These are phyloP conservation scores for Chionomys nivalis DNA, from an alignment of 2,113 vertebrate species.

Conservation along the genomic window DNA sequence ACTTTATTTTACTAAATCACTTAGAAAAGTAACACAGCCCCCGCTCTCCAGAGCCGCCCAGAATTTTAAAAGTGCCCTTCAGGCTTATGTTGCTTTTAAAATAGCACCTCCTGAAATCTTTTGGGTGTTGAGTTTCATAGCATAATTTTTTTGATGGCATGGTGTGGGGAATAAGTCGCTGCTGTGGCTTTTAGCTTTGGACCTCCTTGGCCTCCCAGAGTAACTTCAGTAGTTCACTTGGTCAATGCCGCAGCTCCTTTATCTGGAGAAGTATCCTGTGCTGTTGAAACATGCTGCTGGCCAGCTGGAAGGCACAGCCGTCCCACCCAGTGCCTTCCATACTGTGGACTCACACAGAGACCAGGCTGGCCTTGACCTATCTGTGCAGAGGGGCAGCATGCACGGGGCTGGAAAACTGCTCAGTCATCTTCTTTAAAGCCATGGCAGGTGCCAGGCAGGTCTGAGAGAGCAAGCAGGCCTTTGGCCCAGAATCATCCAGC, in stretches of 20 bases:
- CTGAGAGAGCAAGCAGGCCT: not conserved
- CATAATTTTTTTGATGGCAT: not conserved
- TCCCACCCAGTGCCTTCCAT: not conserved
- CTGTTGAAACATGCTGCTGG: not conserved
- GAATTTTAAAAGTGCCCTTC: constrained; percentile 27
- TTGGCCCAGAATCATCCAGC: not conserved
- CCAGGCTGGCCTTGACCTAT: not conserved
- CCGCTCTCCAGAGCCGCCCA: not conserved
- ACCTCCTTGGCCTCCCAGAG: not conserved
- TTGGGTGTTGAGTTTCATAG: constrained; percentile 8
- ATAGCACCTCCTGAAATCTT: not conserved
- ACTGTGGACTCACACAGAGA: not conserved
- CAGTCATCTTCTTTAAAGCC: not conserved
- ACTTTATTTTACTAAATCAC: not conserved
- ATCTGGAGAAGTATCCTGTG: not conserved
- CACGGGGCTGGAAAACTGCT: not conserved
- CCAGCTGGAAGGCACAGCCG: not conserved
- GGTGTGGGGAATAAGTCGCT: not conserved
- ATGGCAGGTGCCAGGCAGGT: not conserved
- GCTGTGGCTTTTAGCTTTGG: not conserved
- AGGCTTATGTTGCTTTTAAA: not conserved
- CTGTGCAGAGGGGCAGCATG: not conserved
- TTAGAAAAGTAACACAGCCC: not conserved
- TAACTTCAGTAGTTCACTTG: not conserved
- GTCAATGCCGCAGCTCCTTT: not conserved